These are phyloP conservation scores for Carduelis carduelis DNA, from an alignment of 2,797 vertebrate species.

Conservation along the genomic window DNA sequence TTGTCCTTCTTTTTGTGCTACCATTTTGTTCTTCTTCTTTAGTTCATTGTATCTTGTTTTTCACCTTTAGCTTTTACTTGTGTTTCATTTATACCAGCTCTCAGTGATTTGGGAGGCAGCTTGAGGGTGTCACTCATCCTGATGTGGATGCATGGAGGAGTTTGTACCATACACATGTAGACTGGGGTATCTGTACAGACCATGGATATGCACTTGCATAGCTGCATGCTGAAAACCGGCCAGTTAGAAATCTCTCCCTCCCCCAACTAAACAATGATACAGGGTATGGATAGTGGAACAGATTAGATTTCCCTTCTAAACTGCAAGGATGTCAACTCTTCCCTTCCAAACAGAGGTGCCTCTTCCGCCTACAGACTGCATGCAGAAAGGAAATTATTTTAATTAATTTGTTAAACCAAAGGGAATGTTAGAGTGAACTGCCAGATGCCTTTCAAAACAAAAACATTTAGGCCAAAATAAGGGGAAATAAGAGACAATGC, in stretches of 20 bases:
- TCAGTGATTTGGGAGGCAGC: background rate
- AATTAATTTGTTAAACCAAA: constrained; percentile 51
- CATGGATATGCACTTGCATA: background rate
- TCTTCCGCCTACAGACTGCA: background rate
- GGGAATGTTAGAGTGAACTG: background rate
- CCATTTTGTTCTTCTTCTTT: background rate
- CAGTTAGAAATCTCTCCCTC: background rate
- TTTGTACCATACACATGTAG: background rate
- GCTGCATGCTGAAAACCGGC: background rate
- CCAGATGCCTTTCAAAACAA: constrained; percentile 38
- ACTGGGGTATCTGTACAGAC: background rate
- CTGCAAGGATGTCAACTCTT: background rate
- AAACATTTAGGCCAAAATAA: background rate
- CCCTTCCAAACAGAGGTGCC: background rate
- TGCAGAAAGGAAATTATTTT: constrained; percentile 17
- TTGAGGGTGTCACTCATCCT: background rate
- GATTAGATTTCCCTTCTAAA: background rate
- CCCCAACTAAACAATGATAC: background rate
- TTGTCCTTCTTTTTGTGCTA: background rate
- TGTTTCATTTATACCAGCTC: background rate
- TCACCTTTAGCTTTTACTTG: background rate
- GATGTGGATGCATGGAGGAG: rapidly evolving
- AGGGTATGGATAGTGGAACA: background rate
- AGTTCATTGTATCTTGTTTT: background rate
- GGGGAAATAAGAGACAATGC: constrained; percentile 39